Conservation (phyloP, 1,140 invertebrate genomes). For the Drosophila ficusphila region DNA sequence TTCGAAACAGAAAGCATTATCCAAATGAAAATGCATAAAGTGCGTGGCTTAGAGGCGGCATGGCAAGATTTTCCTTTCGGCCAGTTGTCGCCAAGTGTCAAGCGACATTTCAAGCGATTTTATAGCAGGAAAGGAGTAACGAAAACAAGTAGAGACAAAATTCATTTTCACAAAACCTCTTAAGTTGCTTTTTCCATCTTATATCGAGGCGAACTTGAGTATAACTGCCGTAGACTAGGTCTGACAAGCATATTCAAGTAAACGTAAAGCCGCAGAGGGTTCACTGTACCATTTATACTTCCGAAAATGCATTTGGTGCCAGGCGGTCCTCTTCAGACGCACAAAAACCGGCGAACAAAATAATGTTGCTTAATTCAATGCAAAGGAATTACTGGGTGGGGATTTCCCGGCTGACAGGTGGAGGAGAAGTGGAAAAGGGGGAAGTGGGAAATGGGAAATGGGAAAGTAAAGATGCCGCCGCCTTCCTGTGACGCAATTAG, state of each 20-base stretch:
- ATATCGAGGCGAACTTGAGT: too few species aligned
- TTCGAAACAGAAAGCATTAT: slow-evolving; percentile 10
- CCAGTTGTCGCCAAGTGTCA: slow-evolving; percentile 16
- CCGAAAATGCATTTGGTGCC: slow-evolving; percentile 63
- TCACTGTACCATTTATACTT: slow-evolving; percentile 15
- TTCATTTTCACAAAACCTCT: too few species aligned
- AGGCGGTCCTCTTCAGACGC: slow-evolving; percentile 40
- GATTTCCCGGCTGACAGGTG: slow-evolving; percentile 10
- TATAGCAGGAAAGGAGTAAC: slow-evolving; percentile 7
- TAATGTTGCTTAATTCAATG: slow-evolving; percentile 77
- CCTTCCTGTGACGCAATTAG: slow-evolving; percentile 75
- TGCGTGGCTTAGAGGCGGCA: slow-evolving; percentile 7
- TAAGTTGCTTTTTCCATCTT: too few species aligned
- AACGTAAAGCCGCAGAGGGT: background rate
- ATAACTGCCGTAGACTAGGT: too few species aligned
- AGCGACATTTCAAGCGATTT: slow-evolving; percentile 11
- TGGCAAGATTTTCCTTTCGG: background rate
- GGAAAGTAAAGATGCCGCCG: slow-evolving; percentile 37
- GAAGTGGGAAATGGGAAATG: background rate
- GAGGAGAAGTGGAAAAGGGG: background rate
- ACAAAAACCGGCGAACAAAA: slow-evolving; percentile 58
- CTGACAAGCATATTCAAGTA: too few species aligned
- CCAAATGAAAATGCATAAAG: slow-evolving; percentile 20
- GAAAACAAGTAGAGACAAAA: background rate
- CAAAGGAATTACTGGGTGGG: slow-evolving; percentile 29